These are phyloP conservation scores for Willisornis vidua DNA, from an alignment of 2,113 vertebrate genomes.

Conservation along the genomic window DNA sequence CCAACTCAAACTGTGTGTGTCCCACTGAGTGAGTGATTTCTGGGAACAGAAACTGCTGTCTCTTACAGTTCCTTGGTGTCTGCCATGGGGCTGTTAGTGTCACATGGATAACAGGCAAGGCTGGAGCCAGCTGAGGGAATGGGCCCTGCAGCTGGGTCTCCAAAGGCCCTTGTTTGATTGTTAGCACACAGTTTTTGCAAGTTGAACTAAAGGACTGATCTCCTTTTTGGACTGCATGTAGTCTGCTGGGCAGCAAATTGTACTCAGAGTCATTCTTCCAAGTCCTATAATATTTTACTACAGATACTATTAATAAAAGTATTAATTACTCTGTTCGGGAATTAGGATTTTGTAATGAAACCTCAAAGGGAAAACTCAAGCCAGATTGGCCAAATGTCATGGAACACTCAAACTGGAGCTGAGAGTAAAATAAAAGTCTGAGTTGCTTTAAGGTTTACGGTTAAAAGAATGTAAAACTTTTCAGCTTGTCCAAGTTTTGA, in stretches of 20 bases:
- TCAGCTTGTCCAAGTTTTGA: slow-evolving; percentile 59
- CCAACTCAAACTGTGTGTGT: not conserved
- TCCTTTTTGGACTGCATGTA: not conserved
- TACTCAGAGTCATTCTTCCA: not conserved
- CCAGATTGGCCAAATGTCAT: slow-evolving; percentile 38
- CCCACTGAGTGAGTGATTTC: not conserved
- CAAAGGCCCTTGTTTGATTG: not conserved
- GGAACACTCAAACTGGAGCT: slow-evolving; percentile 18
- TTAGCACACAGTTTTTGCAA: not conserved
- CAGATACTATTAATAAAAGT: slow-evolving; percentile 40
- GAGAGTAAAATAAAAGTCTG: not conserved
- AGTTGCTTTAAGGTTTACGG: slow-evolving; percentile 26
- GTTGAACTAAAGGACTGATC: not conserved
- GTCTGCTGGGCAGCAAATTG: not conserved
- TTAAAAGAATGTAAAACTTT: slow-evolving; percentile 49
- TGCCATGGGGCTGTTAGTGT: not conserved
- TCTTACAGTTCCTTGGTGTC: not conserved
- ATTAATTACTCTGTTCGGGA: slow-evolving; percentile 53
- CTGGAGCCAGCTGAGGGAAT: not conserved
- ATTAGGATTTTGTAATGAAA: slow-evolving; percentile 23
- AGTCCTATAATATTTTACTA: slow-evolving; percentile 30
- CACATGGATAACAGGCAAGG: not conserved
- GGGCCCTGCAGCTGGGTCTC: not conserved
- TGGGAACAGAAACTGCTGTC: not conserved
- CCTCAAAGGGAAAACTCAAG: slow-evolving; percentile 1